Base-by-base conservation (phyloP, 2,888 invertebrate species). In the Nemotelus nigrinus region DNA sequence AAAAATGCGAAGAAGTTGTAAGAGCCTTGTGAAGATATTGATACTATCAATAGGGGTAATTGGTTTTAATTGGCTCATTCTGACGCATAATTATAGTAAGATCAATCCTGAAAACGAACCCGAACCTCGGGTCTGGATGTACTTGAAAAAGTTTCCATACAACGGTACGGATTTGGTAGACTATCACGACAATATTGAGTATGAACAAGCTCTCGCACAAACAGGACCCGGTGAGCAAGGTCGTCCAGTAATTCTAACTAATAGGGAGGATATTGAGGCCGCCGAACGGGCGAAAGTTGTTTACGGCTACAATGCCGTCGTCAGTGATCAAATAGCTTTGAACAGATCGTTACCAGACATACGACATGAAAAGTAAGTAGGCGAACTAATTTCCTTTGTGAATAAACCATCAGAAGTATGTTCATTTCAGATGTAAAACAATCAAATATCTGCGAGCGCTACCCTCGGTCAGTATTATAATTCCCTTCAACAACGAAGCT, bases 281-380 rank as follows among this genome's bases (percentile, higher is more conserved):
- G 94, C 95, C 83, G 90, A 93, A 67, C 86, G 89, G 64, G 85
- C 96, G 43, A 98, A 94, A 84, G 89, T 92, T 83, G 93, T 92
- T 10, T 98, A 99, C 85, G 98, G 98, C 0, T 99, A 98, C 85
- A 97, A 98, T 86, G 98, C 94, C 0, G 92, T 94, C 0, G 89
- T 96, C 10, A 97, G 97, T 85, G 98, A 99, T 87, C 91, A 91
- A 83, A 97, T 99, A 81, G 92, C 96, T 0, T 82, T 98, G 10
- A 94, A 97, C 86, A 90, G 98, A 72, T 93, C 97, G 0, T 79
- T 94, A 60, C 93, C 93, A 0, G 94, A 95, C 84, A 93, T 94
- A 70, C 87, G 94, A 63, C 90, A 92, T 83, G 85, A 88, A 8
- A 90, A 88, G 88, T 90, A 84, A 84, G 85, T 82, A n/a, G 8